Base-by-base conservation (phyloP, 2,888 invertebrate species). In the Drosophila merina region DNA sequence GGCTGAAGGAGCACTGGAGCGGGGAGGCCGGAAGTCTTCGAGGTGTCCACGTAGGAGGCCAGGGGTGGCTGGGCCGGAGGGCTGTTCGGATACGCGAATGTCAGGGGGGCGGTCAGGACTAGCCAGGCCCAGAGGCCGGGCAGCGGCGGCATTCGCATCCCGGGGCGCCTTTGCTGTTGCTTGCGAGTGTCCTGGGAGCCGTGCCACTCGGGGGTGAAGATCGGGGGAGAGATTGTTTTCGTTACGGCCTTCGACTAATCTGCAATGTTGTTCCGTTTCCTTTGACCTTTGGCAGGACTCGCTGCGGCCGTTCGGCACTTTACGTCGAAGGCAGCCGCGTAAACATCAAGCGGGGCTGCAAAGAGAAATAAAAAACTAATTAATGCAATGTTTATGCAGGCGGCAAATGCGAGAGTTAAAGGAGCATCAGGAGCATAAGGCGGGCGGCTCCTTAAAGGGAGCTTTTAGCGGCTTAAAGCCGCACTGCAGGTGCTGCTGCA, bases 21-120 rank as follows among this genome's bases (percentile, higher is more conserved):
- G 7, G 68, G 30, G 3, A 25, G 79, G 55, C 76, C 83, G 64
- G 78, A 75, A 28, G 79, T 81, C 71, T 76, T 77, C 68, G 81
- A 77, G 78, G 78, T 86, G 77, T 85, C 83, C 74, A 78, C 73
- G 74, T 87, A 84, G 70, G 75, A 80, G 76, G 68, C 63, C 26
- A 75, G 55, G 31, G 74, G 58, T 58, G 69, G 66, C 40, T 72
- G 74, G 20, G 74, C 57, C 54, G 14, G 20, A 20, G 58, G 72
- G 54, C 59, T 56, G 33, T 66, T 73, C 50, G 77, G 79, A 69
- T 75, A 81, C 68, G 77, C 85, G 12, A 44, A 50, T 14, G 50
- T 52, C 28, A 45, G 12, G 20, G 57, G 40, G 51, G 45, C 40
- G 58, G 69, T 71, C 54, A 74, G 52, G 58, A 70, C 30, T 48